A percentile compares a stretch with the other conserved stretches of the same genome.
Conservation (phyloP, 2,113 vertebrate species). For the Callipepla californica region DNA sequence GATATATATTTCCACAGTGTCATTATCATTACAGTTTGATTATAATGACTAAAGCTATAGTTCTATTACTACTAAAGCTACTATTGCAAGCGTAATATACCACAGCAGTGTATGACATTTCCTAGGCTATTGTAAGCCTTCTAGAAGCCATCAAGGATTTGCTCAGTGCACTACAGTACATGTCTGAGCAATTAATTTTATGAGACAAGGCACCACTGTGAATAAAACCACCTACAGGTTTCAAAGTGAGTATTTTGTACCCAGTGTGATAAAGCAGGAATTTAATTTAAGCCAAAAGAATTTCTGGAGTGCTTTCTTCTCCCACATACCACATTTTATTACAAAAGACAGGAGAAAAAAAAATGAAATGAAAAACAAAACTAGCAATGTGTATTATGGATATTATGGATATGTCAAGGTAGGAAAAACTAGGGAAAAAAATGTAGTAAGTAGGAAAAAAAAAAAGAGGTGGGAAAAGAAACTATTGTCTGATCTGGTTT, state of each 20-base stretch:
- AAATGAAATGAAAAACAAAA: neutral
- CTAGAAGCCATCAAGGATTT: conserved; percentile 60
- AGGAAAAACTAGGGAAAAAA: neutral
- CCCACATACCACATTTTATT: neutral
- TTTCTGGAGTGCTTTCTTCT: neutral
- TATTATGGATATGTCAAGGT: neutral
- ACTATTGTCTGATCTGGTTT: neutral
- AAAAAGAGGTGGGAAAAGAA: neutral
- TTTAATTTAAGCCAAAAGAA: conserved; percentile 14
- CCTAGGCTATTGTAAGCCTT: conserved; percentile 23
- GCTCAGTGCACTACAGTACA: conserved; percentile 43
- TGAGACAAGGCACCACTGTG: conserved; percentile 47
- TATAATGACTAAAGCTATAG: conserved; percentile 32
- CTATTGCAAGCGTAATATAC: conserved; percentile 27
- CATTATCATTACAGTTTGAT: conserved; percentile 51
- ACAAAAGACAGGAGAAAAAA: neutral
- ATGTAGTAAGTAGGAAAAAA: neutral
- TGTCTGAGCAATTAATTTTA: conserved; percentile 61
- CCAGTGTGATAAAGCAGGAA: neutral
- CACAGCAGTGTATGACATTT: conserved; percentile 39
- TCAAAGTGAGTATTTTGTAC: conserved; percentile 32
- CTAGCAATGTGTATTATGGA: fast-evolving
- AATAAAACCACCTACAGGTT: conserved; percentile 46
- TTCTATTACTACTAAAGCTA: conserved; percentile 9
- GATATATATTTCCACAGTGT: conserved; percentile 19